Evolutionary conservation across 2,888 invertebrate genomes (phyloP).

Genomic region (Graphium colonna): DNA sequence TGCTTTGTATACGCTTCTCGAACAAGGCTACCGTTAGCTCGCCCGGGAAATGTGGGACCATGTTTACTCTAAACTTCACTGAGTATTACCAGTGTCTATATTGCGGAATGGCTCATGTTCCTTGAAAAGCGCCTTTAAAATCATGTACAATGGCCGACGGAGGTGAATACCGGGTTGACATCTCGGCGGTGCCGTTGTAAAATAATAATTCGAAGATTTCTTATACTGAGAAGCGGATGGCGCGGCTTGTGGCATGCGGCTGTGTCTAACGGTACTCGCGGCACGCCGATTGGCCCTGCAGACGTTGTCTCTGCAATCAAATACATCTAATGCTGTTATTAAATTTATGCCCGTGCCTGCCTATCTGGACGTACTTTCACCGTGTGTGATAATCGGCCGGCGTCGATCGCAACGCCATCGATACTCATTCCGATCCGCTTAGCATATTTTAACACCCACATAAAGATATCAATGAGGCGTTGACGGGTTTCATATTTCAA

Average conservation of each 20-base stretch:
- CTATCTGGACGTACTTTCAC: conserved; percentile 66
- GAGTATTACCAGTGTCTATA: not conserved
- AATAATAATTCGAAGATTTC: conserved; percentile 53
- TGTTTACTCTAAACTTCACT: not conserved
- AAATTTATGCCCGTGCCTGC: conserved; percentile 57
- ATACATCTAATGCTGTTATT: conserved; percentile 76
- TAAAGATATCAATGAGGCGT: conserved; percentile 23
- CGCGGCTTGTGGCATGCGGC: conserved; percentile 39
- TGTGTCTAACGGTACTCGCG: conserved; percentile 58
- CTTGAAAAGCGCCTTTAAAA: conserved; percentile 8
- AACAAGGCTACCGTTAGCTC: conserved; percentile 12
- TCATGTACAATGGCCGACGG: conserved; percentile 8
- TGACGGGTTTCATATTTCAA: too few species aligned
- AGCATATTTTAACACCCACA: conserved; percentile 52
- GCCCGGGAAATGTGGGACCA: not conserved
- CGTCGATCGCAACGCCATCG: conserved; percentile 62
- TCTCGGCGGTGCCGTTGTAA: conserved; percentile 15
- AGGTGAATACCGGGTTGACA: conserved; percentile 25
- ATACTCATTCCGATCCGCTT: conserved; percentile 50
- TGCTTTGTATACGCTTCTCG: conserved; percentile 13
- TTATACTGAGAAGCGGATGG: conserved; percentile 55
- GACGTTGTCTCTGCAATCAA: conserved; percentile 65
- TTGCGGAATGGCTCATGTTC: not conserved
- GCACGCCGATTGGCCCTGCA: conserved; percentile 61
- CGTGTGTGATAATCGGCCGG: conserved; percentile 56